Evolutionary conservation across 2,888 invertebrate genomes (phyloP).

Genomic region (Eupithecia dodoneata): DNA sequence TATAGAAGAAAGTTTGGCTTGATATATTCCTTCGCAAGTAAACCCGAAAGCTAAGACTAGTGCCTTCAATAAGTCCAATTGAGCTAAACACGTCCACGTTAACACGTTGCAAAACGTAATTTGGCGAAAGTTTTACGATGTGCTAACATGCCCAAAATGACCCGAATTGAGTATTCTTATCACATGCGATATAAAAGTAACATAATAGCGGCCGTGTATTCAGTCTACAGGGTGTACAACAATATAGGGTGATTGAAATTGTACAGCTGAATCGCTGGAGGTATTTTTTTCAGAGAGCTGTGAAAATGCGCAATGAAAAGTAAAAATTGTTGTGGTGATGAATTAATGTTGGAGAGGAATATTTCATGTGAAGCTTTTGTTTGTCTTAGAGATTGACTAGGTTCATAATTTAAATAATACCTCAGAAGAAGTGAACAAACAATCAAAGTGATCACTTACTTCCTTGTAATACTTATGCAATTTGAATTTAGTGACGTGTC

Average conservation of each 20-base stretch:
- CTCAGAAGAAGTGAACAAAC: no score
- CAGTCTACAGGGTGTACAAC: constrained; percentile 7
- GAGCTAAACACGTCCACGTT: constrained; percentile 9
- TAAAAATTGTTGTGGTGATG: background rate
- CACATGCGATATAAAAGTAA: constrained; percentile 24
- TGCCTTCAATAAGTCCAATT: constrained; percentile 1
- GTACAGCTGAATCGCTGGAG: background rate
- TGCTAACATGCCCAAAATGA: constrained; percentile 14
- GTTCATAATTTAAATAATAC: no score
- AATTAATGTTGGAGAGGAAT: background rate
- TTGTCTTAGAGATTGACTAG: no score
- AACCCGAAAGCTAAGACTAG: background rate
- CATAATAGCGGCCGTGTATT: constrained; percentile 13
- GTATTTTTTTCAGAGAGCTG: constrained; percentile 1
- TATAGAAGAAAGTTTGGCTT: background rate
- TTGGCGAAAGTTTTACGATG: constrained; percentile 20
- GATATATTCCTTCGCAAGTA: background rate
- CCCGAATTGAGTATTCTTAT: constrained; percentile 20
- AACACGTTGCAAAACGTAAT: constrained; percentile 13
- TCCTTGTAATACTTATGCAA: no score
- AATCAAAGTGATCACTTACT: no score
- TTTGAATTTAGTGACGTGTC: no score
- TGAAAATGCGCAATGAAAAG: background rate
- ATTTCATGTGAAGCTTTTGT: background rate
- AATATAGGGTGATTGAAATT: constrained; percentile 16